phyloP scores from a whole-genome alignment of 2,113 vertebrate species.

The Dasyprocta punctata region DNA sequence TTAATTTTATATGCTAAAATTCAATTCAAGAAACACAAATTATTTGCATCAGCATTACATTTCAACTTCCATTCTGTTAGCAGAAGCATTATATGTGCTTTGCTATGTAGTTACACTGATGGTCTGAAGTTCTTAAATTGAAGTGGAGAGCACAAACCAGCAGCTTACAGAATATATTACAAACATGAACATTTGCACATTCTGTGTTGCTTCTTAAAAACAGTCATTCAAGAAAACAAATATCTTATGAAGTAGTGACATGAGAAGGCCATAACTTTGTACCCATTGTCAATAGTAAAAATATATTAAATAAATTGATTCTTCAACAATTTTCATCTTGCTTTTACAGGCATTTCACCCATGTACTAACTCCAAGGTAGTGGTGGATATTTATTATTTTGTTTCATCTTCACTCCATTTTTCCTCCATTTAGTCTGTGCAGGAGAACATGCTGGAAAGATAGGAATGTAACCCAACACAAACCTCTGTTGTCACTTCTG shows the following conservation, averaged over 20 bases:
- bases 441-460: background rate
- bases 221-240: background rate
- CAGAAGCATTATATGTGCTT: background rate
- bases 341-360: background rate
- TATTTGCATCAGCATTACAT: background rate
- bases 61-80: background rate
- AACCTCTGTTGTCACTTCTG: background rate
- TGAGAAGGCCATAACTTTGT: background rate
- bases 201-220: background rate
- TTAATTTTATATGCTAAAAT: conserved; percentile 65
- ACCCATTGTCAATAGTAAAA: background rate
- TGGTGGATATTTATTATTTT: background rate
- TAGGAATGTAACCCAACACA: background rate
- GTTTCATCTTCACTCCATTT: background rate
- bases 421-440: background rate
- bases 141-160: background rate
- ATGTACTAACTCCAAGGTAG: background rate
- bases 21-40: background rate
- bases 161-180: background rate
- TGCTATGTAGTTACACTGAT: conserved; percentile 2
- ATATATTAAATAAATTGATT: background rate
- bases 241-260: background rate
- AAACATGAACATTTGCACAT: background rate
- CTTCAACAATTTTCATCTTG: conserved; percentile 11
- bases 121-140: conserved; percentile 17